These are phyloP conservation scores for Agrotis ipsilon DNA, from an alignment of 2,888 invertebrate genomes.

Conservation along the genomic window DNA sequence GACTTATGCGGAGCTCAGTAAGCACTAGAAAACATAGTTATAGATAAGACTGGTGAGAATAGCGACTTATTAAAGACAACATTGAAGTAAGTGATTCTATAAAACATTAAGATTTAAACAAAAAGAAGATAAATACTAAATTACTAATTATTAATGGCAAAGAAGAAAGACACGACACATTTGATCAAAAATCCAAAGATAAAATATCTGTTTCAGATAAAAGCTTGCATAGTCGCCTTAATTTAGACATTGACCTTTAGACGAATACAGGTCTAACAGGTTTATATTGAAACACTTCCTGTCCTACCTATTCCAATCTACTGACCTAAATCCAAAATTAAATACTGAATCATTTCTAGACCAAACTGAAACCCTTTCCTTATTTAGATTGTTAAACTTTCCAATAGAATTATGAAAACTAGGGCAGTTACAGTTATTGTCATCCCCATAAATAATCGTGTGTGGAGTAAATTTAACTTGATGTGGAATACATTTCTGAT, in stretches of 20 bases:
- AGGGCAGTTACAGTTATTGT: neutral
- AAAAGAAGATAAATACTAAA: too few species aligned
- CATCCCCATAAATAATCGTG: neutral
- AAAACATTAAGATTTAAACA: neutral
- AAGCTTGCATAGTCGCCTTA: neutral
- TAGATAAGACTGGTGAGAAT: too few species aligned
- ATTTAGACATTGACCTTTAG: slow-evolving; percentile 37
- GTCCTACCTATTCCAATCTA: slow-evolving; percentile 22
- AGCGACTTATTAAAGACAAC: too few species aligned
- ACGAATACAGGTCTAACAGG: slow-evolving; percentile 7
- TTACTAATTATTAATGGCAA: too few species aligned
- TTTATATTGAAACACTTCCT: slow-evolving; percentile 33
- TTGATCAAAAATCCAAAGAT: neutral
- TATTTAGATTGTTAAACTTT: slow-evolving; percentile 27
- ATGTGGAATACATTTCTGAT: neutral
- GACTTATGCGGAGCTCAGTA: too few species aligned
- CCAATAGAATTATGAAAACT: neutral
- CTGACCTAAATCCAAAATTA: slow-evolving; percentile 24
- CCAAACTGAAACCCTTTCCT: neutral
- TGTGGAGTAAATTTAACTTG: neutral
- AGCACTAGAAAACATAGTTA: too few species aligned
- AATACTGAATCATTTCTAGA: neutral
- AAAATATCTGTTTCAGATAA: slow-evolving; percentile 6
- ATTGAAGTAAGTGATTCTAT: too few species aligned
- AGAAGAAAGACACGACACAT: neutral